phyloP scores from a whole-genome alignment of 2,888 invertebrate species.

The Argyresthia albistria region DNA sequence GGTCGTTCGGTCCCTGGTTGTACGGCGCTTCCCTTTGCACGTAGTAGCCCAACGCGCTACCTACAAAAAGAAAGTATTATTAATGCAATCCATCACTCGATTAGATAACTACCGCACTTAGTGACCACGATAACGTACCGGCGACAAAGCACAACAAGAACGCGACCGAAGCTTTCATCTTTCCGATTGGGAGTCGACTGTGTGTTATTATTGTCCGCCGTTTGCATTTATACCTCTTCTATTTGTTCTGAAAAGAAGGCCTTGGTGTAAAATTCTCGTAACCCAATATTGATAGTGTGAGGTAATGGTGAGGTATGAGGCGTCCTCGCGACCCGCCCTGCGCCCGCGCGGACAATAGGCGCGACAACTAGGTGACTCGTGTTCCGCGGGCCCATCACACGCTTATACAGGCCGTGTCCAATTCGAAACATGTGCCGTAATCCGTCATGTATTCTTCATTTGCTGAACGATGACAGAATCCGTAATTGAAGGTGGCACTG shows the following conservation, averaged over 20 bases:
- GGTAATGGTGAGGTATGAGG: constrained; percentile 33
- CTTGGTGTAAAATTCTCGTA: constrained; percentile 71
- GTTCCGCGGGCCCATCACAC: constrained; percentile 17
- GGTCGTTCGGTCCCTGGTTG: constrained; percentile 43
- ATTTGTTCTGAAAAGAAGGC: constrained; percentile 65
- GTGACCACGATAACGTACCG: constrained; percentile 40
- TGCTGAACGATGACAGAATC: background rate
- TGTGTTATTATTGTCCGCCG: constrained; percentile 52
- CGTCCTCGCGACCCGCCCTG: constrained; percentile 28
- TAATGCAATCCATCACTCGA: background rate
- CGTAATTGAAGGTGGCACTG: background rate
- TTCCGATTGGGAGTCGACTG: constrained; percentile 55
- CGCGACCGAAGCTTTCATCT: constrained; percentile 52
- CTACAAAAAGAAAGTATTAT: constrained; percentile 24
- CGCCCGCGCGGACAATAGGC: constrained; percentile 68
- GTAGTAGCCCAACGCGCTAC: constrained; percentile 46
- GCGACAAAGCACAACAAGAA: constrained; percentile 48
- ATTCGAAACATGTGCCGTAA: constrained; percentile 12
- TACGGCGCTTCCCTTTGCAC: constrained; percentile 47
- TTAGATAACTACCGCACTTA: background rate
- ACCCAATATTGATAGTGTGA: constrained; percentile 70
- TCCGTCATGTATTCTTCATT: constrained; percentile 1
- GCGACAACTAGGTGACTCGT: constrained; percentile 69
- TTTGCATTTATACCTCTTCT: constrained; percentile 65
- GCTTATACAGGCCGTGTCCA: constrained; percentile 50